These are phyloP conservation scores for Austrofundulus limnaeus DNA, from an alignment of 2,113 vertebrate species.

Conservation along the genomic window DNA sequence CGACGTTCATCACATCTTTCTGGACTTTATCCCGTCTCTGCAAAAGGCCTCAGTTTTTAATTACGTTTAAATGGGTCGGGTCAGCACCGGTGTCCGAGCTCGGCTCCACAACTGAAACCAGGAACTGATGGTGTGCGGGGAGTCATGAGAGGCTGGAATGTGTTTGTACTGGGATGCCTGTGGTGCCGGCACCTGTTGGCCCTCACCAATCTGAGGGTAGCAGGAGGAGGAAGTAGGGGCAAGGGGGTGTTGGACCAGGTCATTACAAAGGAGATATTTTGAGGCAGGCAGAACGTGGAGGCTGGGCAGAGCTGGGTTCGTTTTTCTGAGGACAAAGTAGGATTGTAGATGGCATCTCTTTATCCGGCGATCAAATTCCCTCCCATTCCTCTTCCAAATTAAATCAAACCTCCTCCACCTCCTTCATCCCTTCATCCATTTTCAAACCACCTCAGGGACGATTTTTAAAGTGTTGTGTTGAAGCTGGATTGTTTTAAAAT, in stretches of 20 bases:
- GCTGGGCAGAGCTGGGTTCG: constrained; percentile 3
- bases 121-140: constrained; percentile 65
- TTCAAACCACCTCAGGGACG: too few species aligned
- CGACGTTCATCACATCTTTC: constrained; percentile 45
- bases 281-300: constrained; percentile 26
- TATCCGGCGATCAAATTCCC: too few species aligned
- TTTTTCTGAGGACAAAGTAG: constrained; percentile 6
- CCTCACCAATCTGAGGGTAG: constrained; percentile 64
- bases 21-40: not conserved
- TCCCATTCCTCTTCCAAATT: constrained; percentile 13
- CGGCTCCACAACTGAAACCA: constrained; percentile 43
- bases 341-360: constrained; percentile 3
- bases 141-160: constrained; percentile 71
- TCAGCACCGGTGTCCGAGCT: not conserved
- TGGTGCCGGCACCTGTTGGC: constrained; percentile 78
- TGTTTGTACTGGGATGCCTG: constrained; percentile 66
- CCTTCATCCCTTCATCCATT: not conserved
- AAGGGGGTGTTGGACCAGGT: constrained; percentile 12
- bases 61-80: too few species aligned
- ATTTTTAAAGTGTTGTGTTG: too few species aligned
- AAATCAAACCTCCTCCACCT: not conserved
- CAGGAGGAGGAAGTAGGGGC: constrained; percentile 44
- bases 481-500: too few species aligned
- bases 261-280: constrained; percentile 75
- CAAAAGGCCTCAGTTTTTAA: constrained; percentile 7